Evolutionary conservation across 2,113 vertebrate species (phyloP), one percentile per base, ranked within the genome.

Genomic region (Microtus montanus): DNA sequence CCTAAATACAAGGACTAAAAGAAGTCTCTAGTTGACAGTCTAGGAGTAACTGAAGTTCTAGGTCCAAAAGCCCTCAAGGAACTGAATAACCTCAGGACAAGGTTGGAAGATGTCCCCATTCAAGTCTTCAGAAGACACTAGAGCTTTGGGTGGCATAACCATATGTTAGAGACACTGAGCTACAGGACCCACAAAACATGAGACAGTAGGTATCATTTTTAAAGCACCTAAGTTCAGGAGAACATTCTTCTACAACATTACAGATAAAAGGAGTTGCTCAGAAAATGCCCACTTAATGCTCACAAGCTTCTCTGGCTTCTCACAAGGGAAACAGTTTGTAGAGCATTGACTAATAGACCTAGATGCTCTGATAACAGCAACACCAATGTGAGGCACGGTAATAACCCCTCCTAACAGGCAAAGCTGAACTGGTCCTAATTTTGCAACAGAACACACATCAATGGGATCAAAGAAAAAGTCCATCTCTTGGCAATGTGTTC

Each of bases 161-260:
- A 74, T 28, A 30, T 52, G 33, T 63, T 54, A 70, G 38, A 93
- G 49, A 93, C 38, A 35, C 52, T 66, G 73, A 89, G 30, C 68
- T 14, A 44, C 19, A 47, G 22, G 41, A 87, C 35, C 24, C 44
- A 93, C 68, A 96, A 68, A 87, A 89, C 70, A 22, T 58, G 35
- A 85, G 47, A 47, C 54, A 77, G 66, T 54, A 74, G 85, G 26
- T 24, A 75, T 26, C 68, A 61, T 5, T 79, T 49, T 90, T 78
- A 92, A 90, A 87, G 63, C 61, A 24, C 52, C n/a, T 73, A 89
- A 63, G 38, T 73, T 93, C 12, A 66, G 26, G 30, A 82, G 5
- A 92, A 49, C n/a, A 90, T 22, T 85, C 13, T 92, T 92, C 64
- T n/a, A 13, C 35, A 84, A 74, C 83, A 93, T 82, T 82, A 68